Conservation (phyloP, 2,797 vertebrate species). For the Gymnoscopelus braueri region DNA sequence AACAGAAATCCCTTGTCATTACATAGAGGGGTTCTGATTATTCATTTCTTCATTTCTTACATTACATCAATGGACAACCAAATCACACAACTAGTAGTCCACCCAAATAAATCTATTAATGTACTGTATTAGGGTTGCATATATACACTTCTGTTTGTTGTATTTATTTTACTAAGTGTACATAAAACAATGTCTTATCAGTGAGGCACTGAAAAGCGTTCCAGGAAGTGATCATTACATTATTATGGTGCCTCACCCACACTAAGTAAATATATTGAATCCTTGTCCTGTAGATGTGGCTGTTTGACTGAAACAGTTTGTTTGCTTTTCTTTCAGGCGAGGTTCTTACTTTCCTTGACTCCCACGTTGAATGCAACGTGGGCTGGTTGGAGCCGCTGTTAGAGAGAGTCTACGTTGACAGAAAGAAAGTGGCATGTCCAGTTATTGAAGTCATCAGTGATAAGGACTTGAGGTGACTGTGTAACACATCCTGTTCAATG, state of each 20-base stretch:
- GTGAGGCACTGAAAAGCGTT: neutral
- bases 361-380: constrained; percentile 95
- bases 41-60: too few species aligned
- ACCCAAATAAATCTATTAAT: too few species aligned
- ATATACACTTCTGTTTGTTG: too few species aligned
- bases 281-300: neutral
- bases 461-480: constrained; percentile 93
- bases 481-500: neutral
- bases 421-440: constrained; percentile 91
- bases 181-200: neutral
- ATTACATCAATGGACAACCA: too few species aligned
- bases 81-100: too few species aligned
- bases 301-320: constrained; percentile 41
- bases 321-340: constrained; percentile 79
- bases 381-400: constrained; percentile 97
- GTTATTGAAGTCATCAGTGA: constrained; percentile 97
- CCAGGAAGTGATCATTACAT: neutral
- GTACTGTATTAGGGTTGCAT: too few species aligned
- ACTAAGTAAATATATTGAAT: neutral
- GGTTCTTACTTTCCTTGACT: constrained; percentile 96
- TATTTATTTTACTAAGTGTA: too few species aligned
- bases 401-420: constrained; percentile 87
- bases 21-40: too few species aligned
- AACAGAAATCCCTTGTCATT: too few species aligned
- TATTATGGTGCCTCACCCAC: neutral